These are phyloP conservation scores for Spialia ferax DNA, from an alignment of 2,888 invertebrate species.

Conservation along the genomic window DNA sequence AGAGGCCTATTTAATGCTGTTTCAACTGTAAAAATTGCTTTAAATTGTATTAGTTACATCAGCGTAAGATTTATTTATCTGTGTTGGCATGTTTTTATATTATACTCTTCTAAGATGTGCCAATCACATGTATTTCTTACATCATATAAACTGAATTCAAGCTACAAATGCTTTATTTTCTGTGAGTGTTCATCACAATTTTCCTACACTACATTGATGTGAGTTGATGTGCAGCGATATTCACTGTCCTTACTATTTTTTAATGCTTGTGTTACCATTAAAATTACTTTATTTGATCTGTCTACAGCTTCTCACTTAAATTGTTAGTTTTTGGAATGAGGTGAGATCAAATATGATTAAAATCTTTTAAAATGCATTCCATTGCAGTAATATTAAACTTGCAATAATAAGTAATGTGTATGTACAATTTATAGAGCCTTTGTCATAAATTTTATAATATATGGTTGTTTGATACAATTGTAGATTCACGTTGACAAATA, in stretches of 20 bases:
- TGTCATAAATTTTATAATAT: slow-evolving; percentile 19
- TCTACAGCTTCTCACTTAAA: background rate
- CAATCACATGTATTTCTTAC: background rate
- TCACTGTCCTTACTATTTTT: background rate
- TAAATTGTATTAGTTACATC: background rate
- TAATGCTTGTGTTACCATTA: background rate
- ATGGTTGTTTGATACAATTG: slow-evolving; percentile 14
- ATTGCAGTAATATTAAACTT: slow-evolving; percentile 28
- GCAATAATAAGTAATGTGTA: slow-evolving; percentile 24
- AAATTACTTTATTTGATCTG: background rate
- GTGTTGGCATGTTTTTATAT: background rate
- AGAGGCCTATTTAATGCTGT: background rate
- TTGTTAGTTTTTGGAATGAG: background rate
- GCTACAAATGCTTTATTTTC: background rate
- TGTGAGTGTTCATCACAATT: background rate
- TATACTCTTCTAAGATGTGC: background rate
- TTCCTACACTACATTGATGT: background rate
- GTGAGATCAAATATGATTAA: background rate
- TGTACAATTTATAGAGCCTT: slow-evolving; percentile 26
- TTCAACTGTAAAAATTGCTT: background rate
- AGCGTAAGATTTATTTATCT: too few species aligned
- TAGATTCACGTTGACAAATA: slow-evolving; percentile 8
- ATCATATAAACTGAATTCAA: background rate
- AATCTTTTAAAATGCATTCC: slow-evolving; percentile 26
- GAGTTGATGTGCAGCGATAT: background rate